Percentiles rank a stretch among this genome's conserved stretches.
phyloP scores from a whole-genome alignment of 2,797 vertebrate species.

The Garrulus glandarius region DNA sequence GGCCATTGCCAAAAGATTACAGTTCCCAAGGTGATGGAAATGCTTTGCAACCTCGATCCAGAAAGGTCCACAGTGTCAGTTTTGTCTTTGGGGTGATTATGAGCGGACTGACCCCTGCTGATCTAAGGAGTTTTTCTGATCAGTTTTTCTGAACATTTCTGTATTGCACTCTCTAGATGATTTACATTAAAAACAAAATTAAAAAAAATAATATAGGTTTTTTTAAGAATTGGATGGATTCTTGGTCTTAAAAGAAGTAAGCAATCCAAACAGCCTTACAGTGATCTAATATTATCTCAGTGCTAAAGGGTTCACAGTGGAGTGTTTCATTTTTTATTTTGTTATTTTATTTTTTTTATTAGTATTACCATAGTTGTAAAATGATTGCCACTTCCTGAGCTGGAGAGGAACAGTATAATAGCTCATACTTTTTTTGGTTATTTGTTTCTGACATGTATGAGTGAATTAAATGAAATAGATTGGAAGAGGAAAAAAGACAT shows the following conservation, averaged over 20 bases:
- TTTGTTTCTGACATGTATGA: background rate
- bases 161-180: background rate
- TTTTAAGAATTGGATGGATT: background rate
- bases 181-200: background rate
- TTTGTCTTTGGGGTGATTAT: background rate
- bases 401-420: background rate
- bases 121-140: background rate
- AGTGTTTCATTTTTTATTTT: rapidly evolving
- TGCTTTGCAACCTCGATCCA: background rate
- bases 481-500: background rate
- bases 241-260: background rate
- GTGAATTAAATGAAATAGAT: background rate
- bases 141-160: background rate
- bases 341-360: background rate
- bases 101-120: rapidly evolving
- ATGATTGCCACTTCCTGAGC: background rate
- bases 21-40: background rate
- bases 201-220: background rate
- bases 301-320: background rate
- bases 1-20: background rate
- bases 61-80: background rate
- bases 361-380: background rate
- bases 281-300: background rate
- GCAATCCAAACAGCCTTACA: background rate
- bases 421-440: background rate